Base-by-base conservation (phyloP, 1,140 invertebrate genomes). In the Ephestia elutella region DNA sequence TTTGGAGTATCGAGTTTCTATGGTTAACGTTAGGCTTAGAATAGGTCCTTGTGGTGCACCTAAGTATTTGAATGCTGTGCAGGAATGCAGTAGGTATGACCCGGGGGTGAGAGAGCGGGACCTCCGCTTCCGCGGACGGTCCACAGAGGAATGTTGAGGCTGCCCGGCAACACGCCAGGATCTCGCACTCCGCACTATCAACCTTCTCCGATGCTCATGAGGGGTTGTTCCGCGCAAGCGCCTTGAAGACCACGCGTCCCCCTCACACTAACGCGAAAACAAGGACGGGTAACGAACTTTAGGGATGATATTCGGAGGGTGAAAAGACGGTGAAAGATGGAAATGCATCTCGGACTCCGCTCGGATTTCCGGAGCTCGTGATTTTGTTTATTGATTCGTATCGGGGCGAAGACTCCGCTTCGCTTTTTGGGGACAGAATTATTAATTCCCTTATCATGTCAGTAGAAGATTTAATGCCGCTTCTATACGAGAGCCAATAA, bases 331-430 rank as follows among this genome's bases (percentile, higher is more conserved):
- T 81, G 81, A 83, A 86, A 83, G 80, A 84, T 86, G 81, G 84
- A 85, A 86, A 85, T 87, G 84, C 84, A 87, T 87, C 81, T 82
- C 80, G 76, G 70, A 81, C 74, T 78, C 66, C 68, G 77, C 75
- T 87, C 84, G 81, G 82, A 86, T 87, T 84, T 87, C 84, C 82
- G 82, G 73, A 70, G 80, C 71, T 75, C 65, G 75, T 83, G 82
- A 87, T 87, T 84, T 87, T 83, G 84, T 84, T 87, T 87, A 87
- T 87, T 83, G 84, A 87, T 87, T 86, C 78, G 75, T 75, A 78
- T 75, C 79, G 71, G 59, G 69, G 63, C 66, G 66, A 74, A 75
- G 60, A 66, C 48, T 65, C 58, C 38, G 62, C 70, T 69, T 62
- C 63, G n/a, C n/a, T 44, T 69, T 76, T 63, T 62, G 68, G 71